These are phyloP conservation scores for Cheirogaleus major DNA, from an alignment of 2,797 vertebrate species.

Conservation along the genomic window DNA sequence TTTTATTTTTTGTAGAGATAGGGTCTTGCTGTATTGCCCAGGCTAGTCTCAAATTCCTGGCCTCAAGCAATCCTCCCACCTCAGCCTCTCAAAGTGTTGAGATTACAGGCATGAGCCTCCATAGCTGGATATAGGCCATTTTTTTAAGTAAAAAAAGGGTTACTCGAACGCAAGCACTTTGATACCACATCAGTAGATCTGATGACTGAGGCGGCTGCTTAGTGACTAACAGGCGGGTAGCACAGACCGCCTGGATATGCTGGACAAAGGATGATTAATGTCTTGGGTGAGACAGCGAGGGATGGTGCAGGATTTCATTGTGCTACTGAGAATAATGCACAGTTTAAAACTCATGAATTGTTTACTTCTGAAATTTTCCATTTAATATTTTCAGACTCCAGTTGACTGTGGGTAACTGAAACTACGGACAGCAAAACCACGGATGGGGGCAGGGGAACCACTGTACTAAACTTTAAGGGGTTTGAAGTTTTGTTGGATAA, in stretches of 20 bases:
- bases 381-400: not conserved
- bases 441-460: not conserved
- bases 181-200: not conserved
- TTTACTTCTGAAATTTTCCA: not conserved
- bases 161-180: not conserved
- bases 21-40: not conserved
- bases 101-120: not conserved
- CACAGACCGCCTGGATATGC: not conserved
- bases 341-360: not conserved
- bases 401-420: not conserved
- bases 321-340: not conserved
- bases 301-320: not conserved
- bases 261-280: not conserved
- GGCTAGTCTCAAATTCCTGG: not conserved
- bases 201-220: not conserved
- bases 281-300: not conserved
- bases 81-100: not conserved
- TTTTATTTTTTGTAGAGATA: not conserved
- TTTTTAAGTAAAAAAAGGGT: not conserved
- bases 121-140: not conserved
- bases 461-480: not conserved
- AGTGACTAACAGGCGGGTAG: not conserved
- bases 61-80: not conserved
- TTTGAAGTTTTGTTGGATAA: not conserved
- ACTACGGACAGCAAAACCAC: not conserved